Evolutionary conservation across 2,797 vertebrate genomes (phyloP), one percentile per base, ranked within the genome.

Genomic region (Masticophis lateralis): DNA sequence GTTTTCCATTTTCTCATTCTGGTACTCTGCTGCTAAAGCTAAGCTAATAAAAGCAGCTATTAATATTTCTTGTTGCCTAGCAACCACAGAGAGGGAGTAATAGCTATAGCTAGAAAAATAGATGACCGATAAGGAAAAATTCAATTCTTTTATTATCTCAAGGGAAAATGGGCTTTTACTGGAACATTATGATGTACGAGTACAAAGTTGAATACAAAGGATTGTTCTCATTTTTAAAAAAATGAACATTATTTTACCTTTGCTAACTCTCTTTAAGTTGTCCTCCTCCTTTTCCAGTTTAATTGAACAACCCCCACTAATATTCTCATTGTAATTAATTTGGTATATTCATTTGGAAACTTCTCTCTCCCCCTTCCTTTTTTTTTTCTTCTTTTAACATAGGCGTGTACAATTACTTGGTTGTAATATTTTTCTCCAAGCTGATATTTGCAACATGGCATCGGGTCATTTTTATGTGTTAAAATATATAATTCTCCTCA

Each of bases 91-190:
- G 98, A 98, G 98, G 98, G 98, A 99, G 99, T 99, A 99, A 99
- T 99, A 99, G 99, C 99, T 99, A 99, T 98, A 98, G 98, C 98
- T 98, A 98, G 98, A 99, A 99, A 99, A 99, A 99, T 99, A 99
- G 99, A 99, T 99, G 99, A 99, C 99, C 99, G 99, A 99, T 99
- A 99, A 99, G 99, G 98, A 99, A 99, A 99, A 99, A 99, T 99
- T 99, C 99, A 99, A 99, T 99, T 99, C 98, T 99, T 99, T 99
- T 99, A 99, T 99, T 99, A 99, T 99, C 99, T 99, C 99, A 98
- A 97, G 98, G 99, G 99, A 99, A 99, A 99, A 99, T 99, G 98
- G 98, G 98, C 98, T 98, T 99, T 99, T 99, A 99, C 98, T 98
- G 98, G 98, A 97, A 98, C 99, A 99, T 98, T 98, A 98, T 99